These are phyloP conservation scores for Latrodectus geometricus DNA, from an alignment of 1,140 invertebrate genomes.

Conservation along the genomic window DNA sequence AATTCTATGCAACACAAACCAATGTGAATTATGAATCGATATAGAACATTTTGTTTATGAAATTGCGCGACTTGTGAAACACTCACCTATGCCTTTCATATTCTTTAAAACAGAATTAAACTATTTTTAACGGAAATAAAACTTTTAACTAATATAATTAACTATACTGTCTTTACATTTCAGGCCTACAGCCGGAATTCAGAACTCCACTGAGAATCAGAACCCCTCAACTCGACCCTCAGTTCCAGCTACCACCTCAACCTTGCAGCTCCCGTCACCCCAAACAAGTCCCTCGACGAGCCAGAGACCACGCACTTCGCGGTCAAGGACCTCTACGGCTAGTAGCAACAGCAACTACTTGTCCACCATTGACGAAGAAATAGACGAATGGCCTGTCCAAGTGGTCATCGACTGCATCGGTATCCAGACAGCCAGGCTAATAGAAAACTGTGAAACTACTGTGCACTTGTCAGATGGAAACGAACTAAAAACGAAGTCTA, in stretches of 20 bases:
- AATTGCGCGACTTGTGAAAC: too few relatives aligned
- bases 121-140: too few relatives aligned
- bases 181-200: not conserved
- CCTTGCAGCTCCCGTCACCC: not conserved
- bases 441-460: slow-evolving; percentile 35
- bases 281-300: slow-evolving; percentile 1
- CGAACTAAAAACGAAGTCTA: not conserved
- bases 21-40: too few relatives aligned
- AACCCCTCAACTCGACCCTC: not conserved
- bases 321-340: not conserved
- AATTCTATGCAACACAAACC: too few relatives aligned
- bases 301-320: not conserved
- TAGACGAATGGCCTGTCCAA: not conserved
- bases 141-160: too few relatives aligned
- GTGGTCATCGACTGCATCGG: slow-evolving; percentile 45
- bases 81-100: too few relatives aligned
- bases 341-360: not conserved
- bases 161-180: not conserved
- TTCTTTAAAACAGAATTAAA: too few relatives aligned
- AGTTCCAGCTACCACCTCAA: not conserved
- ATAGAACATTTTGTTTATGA: too few relatives aligned
- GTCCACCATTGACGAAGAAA: slow-evolving; percentile 34
- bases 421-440: slow-evolving; percentile 8
- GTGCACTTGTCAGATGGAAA: not conserved
- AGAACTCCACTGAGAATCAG: not conserved